Conservation (phyloP, 2,113 vertebrate genomes). For the Heptranchias perlo region DNA sequence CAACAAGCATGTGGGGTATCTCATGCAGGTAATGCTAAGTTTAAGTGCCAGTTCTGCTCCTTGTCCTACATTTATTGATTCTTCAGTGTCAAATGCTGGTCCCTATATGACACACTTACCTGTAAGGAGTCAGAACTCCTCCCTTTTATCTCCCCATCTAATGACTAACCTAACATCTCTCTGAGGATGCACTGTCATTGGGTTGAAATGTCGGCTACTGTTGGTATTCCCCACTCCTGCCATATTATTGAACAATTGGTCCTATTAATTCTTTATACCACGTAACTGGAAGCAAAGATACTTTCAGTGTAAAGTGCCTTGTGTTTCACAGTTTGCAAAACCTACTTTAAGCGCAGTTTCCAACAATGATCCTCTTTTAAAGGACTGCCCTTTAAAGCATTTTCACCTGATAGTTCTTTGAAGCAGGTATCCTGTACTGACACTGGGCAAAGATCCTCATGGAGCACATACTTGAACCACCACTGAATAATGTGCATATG, state of each 20-base stretch:
- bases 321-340: background rate
- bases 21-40: slow-evolving; percentile 71
- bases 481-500: too few relatives aligned
- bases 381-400: background rate
- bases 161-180: background rate
- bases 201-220: background rate
- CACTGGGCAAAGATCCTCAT: too few relatives aligned
- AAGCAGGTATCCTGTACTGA: background rate
- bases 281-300: background rate
- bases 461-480: too few relatives aligned
- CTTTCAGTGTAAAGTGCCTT: background rate
- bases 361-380: background rate
- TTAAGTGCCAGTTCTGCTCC: background rate
- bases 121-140: background rate
- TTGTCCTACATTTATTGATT: background rate
- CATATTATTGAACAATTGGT: background rate
- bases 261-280: background rate
- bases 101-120: background rate
- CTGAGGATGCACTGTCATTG: background rate
- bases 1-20: slow-evolving; percentile 76
- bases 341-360: background rate
- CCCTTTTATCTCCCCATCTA: background rate
- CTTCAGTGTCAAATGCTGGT: background rate
- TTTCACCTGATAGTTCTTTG: background rate
- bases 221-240: background rate